Conservation (phyloP, 2,797 vertebrate genomes). For the Phyllotis vaccarum region DNA sequence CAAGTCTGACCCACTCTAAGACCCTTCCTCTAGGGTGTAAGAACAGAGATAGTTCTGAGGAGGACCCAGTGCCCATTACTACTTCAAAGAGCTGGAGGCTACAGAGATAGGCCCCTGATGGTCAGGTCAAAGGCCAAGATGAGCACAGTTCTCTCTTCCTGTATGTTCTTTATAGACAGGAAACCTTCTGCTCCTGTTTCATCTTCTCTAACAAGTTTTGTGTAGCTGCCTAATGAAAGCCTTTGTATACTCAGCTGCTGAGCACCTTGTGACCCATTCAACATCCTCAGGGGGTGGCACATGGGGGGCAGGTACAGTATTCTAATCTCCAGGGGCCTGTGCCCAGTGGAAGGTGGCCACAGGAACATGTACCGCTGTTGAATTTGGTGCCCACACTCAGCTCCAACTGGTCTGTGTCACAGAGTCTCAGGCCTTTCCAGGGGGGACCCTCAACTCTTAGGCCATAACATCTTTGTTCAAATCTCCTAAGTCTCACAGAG, state of each 20-base stretch:
- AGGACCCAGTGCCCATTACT: rapidly evolving
- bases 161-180: background rate
- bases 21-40: background rate
- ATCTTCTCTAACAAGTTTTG: background rate
- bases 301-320: rapidly evolving
- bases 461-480: background rate
- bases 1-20: background rate
- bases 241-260: background rate
- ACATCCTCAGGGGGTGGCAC: background rate
- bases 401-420: background rate
- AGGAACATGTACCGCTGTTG: background rate
- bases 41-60: background rate
- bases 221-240: background rate
- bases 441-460: background rate
- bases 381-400: background rate
- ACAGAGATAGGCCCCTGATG: constrained; percentile 66
- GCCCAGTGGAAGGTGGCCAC: background rate
- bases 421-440: background rate
- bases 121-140: constrained; percentile 61
- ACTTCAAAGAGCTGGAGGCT: background rate
- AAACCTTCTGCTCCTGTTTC: background rate
- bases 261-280: background rate
- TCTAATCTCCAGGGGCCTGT: background rate
- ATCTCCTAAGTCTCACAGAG: background rate
- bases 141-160: constrained; percentile 35